Conservation (phyloP, 2,113 vertebrate species). For the Tenrec ecaudatus region DNA sequence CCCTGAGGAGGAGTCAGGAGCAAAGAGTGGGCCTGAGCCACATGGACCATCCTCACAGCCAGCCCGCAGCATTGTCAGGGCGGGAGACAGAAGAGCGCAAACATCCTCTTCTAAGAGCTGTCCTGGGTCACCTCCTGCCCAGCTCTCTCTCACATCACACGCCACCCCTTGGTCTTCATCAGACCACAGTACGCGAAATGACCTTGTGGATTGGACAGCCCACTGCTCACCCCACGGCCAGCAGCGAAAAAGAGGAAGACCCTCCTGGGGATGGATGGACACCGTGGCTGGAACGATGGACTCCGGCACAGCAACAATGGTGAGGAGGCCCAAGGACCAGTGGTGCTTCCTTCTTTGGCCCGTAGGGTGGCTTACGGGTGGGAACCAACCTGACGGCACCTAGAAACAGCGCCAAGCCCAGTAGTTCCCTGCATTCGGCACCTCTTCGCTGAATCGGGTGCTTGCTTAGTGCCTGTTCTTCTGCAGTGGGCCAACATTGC, state of each 20-base stretch:
- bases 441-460: too few species aligned
- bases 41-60: not conserved
- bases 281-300: too few species aligned
- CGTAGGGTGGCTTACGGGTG: too few species aligned
- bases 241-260: too few species aligned
- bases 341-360: too few species aligned
- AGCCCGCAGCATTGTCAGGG: not conserved
- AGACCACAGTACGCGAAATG: not conserved
- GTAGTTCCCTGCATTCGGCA: too few species aligned
- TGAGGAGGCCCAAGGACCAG: too few species aligned
- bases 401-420: too few species aligned
- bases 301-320: not conserved
- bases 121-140: not conserved
- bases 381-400: too few species aligned
- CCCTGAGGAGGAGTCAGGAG: not conserved
- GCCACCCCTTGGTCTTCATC: not conserved
- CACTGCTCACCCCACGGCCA: not conserved
- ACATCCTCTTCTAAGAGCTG: not conserved
- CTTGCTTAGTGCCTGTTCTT: accelerated
- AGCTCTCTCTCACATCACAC: not conserved
- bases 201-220: not conserved
- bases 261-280: too few species aligned
- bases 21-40: not conserved
- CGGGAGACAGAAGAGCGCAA: not conserved
- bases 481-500: not conserved